phyloP scores from a whole-genome alignment of 2,797 vertebrate species.

The Mycteria americana region DNA sequence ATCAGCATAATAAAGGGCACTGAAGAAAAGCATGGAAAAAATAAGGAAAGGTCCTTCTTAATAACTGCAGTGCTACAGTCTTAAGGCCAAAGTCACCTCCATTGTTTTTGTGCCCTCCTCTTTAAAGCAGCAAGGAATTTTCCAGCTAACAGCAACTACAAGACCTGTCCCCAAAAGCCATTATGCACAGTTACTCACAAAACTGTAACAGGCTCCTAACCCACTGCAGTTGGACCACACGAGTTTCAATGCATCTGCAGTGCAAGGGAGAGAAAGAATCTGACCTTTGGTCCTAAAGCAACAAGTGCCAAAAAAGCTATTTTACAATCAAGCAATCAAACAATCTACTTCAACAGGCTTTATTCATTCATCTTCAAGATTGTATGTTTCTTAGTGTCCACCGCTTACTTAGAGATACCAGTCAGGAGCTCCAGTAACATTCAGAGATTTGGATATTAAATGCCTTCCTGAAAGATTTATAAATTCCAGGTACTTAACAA shows the following conservation, averaged over 20 bases:
- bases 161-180: background rate
- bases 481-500: constrained; percentile 56
- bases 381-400: background rate
- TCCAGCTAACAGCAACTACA: background rate
- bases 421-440: background rate
- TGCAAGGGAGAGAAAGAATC: background rate
- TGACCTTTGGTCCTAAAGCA: background rate
- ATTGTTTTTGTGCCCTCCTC: background rate
- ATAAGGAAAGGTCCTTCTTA: background rate
- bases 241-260: background rate
- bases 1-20: background rate
- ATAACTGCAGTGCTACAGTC: background rate
- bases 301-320: constrained; percentile 12
- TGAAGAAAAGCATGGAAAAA: background rate
- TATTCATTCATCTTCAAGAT: background rate
- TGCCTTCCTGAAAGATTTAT: constrained; percentile 43
- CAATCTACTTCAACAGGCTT: background rate
- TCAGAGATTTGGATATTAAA: constrained; percentile 45
- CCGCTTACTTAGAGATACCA: background rate
- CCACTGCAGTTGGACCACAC: background rate
- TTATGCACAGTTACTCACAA: background rate
- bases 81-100: background rate
- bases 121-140: background rate
- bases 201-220: background rate
- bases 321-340: background rate